A percentile compares a stretch with the other conserved stretches of the same genome.
These are phyloP conservation scores for Aporrectodea caliginosa DNA, from an alignment of 1,140 invertebrate genomes.

Conservation along the genomic window DNA sequence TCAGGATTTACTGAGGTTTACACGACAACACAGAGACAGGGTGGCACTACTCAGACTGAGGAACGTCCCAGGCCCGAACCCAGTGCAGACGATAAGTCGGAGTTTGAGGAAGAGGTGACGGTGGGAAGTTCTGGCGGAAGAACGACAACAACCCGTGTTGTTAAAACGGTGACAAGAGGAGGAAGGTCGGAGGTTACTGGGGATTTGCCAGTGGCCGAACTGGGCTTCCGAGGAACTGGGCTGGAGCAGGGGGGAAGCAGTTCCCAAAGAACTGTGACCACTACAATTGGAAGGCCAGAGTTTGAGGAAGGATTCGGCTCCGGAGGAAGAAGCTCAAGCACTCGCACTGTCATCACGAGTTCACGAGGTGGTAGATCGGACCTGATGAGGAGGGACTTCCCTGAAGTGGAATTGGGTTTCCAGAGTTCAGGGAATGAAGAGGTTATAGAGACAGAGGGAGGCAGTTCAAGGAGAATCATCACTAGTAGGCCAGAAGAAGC, in stretches of 20 bases:
- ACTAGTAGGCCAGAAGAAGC: no score
- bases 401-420: neutral
- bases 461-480: no score
- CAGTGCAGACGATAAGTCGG: neutral
- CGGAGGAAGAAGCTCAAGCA: neutral
- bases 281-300: no score
- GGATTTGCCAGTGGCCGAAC: neutral
- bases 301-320: neutral
- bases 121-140: neutral
- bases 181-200: neutral
- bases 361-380: neutral
- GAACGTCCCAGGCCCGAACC: no score
- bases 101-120: neutral
- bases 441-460: no score
- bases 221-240: neutral
- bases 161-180: neutral
- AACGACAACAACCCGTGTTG: neutral
- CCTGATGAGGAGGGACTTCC: neutral
- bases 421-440: neutral
- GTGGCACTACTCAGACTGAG: no score
- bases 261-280: no score
- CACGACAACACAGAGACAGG: neutral
- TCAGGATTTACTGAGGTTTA: neutral
- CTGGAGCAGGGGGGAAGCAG: neutral
- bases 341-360: neutral